Base-by-base conservation (phyloP, 2,888 invertebrate species). In the Synergus itoensis region DNA sequence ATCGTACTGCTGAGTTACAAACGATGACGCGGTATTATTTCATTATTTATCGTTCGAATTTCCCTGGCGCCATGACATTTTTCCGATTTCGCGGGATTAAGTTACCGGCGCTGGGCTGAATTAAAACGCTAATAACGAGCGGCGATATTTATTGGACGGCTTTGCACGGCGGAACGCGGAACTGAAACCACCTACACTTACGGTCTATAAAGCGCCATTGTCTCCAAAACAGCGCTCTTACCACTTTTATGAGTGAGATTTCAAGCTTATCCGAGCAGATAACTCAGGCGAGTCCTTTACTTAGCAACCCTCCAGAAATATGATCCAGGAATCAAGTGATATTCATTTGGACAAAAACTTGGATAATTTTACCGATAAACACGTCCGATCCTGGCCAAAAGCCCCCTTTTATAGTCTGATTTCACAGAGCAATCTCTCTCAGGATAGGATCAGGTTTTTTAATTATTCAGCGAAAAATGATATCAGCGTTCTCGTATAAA, bases 61-160 rank as follows among this genome's bases (percentile, higher is more conserved):
- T 88, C 81, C 82, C 81, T 78, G 67, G 77, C 64, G 79, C 64
- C 80, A 82, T 86, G 87, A 87, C 88, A 84, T 88, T 90, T 90
- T 90, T 89, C 88, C 88, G 87, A 90, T 89, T 89, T 84, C 84
- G 78, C 79, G 84, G 90, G 89, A 90, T 91, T 90, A 91, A 90
- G 88, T 89, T 89, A 90, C 88, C 87, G 82, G 83, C 81, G 84
- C 84, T 85, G 76, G 83, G 86, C 87, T 87, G 90, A 91, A 91
- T 91, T 90, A 90, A 91, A 91, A 90, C 90, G 88, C 90, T 90
- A 91, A 91, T 91, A 91, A 91, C 91, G 89, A 89, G 87, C 87
- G 84, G 78, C 86, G 88, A 91, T 91, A 91, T 91, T 91, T 91
- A 91, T 91, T 90, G 90, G 89, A 84, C 84, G 89, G 89, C 87